Conservation (phyloP, 2,113 vertebrate genomes). For the Saguinus midas region DNA sequence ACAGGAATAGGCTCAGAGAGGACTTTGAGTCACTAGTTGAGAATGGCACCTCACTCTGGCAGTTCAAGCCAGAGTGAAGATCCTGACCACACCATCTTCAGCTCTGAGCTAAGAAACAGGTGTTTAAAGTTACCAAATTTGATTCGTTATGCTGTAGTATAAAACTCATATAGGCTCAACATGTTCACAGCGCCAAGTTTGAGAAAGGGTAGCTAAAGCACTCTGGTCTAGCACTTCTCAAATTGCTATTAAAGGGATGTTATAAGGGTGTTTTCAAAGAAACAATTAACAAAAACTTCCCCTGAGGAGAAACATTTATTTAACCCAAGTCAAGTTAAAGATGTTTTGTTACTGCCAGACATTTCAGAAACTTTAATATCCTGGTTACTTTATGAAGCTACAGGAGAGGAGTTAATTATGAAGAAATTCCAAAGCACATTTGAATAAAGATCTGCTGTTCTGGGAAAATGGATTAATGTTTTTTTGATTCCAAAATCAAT, state of each 20-base stretch:
- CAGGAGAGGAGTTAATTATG: background rate
- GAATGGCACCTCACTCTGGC: background rate
- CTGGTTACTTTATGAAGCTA: background rate
- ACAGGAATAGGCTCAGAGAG: background rate
- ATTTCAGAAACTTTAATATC: background rate
- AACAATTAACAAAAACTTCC: background rate
- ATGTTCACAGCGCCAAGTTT: background rate
- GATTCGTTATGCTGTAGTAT: background rate
- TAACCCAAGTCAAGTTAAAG: background rate
- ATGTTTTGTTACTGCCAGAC: background rate
- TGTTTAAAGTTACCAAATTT: background rate
- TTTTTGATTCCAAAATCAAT: background rate
- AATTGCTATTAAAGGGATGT: background rate
- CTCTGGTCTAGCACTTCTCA: background rate
- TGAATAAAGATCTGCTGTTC: background rate
- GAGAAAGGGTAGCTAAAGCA: background rate
- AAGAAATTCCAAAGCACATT: background rate
- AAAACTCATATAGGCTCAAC: background rate
- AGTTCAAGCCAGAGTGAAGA: background rate
- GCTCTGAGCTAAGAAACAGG: background rate
- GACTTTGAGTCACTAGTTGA: background rate
- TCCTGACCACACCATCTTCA: rapidly evolving
- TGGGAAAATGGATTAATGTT: background rate
- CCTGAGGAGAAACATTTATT: background rate
- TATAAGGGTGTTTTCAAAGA: background rate